Evolutionary conservation across 92 coral and sea anemone species (phyloP).

Genomic region (Paramuricea clavata): DNA sequence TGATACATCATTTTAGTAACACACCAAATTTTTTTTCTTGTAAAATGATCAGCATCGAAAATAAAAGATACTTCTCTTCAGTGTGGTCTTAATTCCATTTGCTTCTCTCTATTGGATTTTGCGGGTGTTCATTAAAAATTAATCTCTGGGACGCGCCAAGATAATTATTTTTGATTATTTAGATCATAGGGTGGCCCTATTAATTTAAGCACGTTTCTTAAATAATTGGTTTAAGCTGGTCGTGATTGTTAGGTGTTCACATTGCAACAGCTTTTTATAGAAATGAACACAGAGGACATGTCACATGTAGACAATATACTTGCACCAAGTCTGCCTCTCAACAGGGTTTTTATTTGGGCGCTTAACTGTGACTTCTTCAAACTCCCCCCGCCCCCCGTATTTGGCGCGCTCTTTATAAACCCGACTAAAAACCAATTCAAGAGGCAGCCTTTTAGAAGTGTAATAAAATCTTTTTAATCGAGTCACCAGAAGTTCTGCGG

Average conservation of each 20-base stretch:
- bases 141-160: neutral
- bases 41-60: neutral
- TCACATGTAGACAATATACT: neutral
- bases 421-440: no score
- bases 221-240: slow-evolving; percentile 4
- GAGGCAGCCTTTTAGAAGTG: no score
- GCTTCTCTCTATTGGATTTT: neutral
- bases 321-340: no score
- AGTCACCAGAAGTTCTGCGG: no score
- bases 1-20: neutral
- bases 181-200: slow-evolving; percentile 19
- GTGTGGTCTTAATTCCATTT: slow-evolving; percentile 47
- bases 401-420: no score
- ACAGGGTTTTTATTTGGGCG: no score
- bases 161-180: neutral
- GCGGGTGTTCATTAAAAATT: slow-evolving; percentile 23
- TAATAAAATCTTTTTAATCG: no score
- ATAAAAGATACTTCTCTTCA: neutral
- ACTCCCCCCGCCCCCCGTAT: no score
- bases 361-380: no score
- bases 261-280: neutral
- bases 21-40: neutral
- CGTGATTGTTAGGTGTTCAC: neutral
- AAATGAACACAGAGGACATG: neutral
- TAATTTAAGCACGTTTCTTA: slow-evolving; percentile 17